A percentile compares a stretch with the other conserved stretches of the same genome.
Evolutionary conservation across 2,113 vertebrate genomes (phyloP).

Genomic region (Apistogramma diplotaenia): DNA sequence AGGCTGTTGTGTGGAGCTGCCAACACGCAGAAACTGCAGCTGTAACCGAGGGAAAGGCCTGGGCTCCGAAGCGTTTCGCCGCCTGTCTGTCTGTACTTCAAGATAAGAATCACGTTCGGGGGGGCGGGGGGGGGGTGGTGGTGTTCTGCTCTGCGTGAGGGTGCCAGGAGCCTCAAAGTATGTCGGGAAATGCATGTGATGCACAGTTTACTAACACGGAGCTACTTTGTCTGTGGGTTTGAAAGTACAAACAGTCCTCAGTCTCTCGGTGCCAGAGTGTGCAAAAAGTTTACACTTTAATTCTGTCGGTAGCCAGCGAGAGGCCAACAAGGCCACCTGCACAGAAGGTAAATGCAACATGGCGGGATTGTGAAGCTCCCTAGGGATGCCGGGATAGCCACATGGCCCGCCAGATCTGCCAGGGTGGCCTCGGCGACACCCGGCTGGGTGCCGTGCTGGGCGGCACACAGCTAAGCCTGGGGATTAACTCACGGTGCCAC

Average conservation of each 20-base stretch:
- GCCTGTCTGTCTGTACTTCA: conserved; percentile 60
- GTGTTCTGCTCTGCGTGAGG: background rate
- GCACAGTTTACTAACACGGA: conserved; percentile 54
- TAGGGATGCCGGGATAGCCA: conserved; percentile 61
- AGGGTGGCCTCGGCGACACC: conserved; percentile 62
- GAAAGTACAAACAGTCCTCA: conserved; percentile 49
- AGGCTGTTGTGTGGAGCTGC: conserved; percentile 37
- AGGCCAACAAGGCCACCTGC: conserved; percentile 74
- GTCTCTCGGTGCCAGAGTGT: conserved; percentile 32
- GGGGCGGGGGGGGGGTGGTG: background rate
- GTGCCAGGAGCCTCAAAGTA: conserved; percentile 50
- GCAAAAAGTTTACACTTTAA: conserved; percentile 46
- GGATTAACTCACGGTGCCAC: conserved; percentile 66
- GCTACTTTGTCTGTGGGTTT: conserved; percentile 39
- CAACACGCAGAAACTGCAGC: conserved; percentile 19
- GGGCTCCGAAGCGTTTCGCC: conserved; percentile 24
- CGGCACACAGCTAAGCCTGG: conserved; percentile 51
- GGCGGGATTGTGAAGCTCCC: conserved; percentile 63
- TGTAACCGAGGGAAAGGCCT: conserved; percentile 38
- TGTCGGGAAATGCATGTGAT: conserved; percentile 33
- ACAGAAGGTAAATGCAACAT: conserved; percentile 77
- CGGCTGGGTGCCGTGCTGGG: conserved; percentile 63
- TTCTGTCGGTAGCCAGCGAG: conserved; percentile 46
- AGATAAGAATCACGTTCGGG: conserved; percentile 57
- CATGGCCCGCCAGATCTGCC: conserved; percentile 69